phyloP scores from a whole-genome alignment of 2,797 vertebrate genomes.

The Lepus oiostolus region DNA sequence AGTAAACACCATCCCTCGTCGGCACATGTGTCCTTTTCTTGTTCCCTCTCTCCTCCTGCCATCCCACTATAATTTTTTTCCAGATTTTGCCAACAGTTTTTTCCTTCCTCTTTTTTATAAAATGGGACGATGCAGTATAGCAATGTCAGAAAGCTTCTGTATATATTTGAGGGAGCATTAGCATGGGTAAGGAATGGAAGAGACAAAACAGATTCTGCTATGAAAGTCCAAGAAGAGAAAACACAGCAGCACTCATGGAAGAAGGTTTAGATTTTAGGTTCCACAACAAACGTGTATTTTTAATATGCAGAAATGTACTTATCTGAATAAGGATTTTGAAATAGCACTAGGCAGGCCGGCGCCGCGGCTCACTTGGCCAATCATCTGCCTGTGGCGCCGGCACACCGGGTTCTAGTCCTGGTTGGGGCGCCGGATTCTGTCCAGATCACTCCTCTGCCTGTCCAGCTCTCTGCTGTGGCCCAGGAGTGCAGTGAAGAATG shows the following conservation, averaged over 20 bases:
- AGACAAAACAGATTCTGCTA: background rate
- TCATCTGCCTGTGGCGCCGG: no score
- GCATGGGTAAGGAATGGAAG: background rate
- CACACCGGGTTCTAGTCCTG: no score
- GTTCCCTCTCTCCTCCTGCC: background rate
- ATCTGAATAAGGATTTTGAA: background rate
- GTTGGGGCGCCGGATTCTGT: no score
- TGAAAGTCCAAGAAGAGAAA: background rate
- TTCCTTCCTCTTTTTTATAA: background rate
- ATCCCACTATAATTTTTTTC: background rate
- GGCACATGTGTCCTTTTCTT: background rate
- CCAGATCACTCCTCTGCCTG: no score
- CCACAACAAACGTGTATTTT: background rate
- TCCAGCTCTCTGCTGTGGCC: no score
- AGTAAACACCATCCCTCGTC: background rate
- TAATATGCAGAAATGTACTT: background rate
- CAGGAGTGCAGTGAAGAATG: no score
- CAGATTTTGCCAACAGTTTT: background rate
- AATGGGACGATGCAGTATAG: background rate
- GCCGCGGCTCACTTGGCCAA: no score
- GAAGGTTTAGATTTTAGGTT: background rate
- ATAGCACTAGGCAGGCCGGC: background rate
- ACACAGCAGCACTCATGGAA: rapidly evolving
- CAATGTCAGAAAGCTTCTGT: background rate
- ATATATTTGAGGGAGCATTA: background rate